Base-by-base conservation (phyloP, 2,888 invertebrate genomes). In the Dryomyza anilis region DNA sequence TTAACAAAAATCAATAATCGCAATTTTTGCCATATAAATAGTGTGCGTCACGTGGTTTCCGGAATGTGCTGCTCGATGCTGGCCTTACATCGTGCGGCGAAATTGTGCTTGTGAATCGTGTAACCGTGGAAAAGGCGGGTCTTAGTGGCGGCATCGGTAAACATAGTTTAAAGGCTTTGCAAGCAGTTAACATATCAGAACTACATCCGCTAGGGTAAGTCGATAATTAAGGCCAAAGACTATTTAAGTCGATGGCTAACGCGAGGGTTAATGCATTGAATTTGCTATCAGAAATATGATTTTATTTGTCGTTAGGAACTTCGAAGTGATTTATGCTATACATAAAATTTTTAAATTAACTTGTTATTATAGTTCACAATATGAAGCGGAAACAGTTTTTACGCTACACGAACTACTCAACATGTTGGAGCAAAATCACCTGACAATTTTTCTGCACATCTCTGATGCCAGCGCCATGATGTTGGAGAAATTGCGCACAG, bases 171-270 rank as follows among this genome's bases (percentile, higher is more conserved):
- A 76, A 74, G 43, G 77, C 78, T 21, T 71, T 83, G 23, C 77
- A 79, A 67, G 79, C 81, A 70, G 72, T 83, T 2, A 81, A 82
- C 69, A 77, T 84, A 60, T 78, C 81, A 4, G 81, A 80, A 67
- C 76, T 80, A 48, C 83, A 84, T 77, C 83, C 83, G 14, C 72
- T 83, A 70, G 80, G 83, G 83, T 83, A 70, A 71, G 64, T 60
- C 2, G 29, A 10, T n/a, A n/a, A n/a, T n/a, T n/a, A n/a, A n/a
- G n/a, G n/a, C n/a, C n/a, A 25, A 8, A 19, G 25, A 48, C 14
- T 48, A 2, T 25, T 48, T 39, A 7, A 5, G n/a, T 6, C 39
- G 4, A 10, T n/a, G n/a, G n/a, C n/a, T n/a, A n/a, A n/a, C n/a
- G n/a, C n/a, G n/a, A n/a, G n/a, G n/a, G n/a, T n/a, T n/a, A n/a